These are phyloP conservation scores for Stomatorhinus ivindoensis DNA, from an alignment of 2,113 vertebrate genomes.

Conservation along the genomic window DNA sequence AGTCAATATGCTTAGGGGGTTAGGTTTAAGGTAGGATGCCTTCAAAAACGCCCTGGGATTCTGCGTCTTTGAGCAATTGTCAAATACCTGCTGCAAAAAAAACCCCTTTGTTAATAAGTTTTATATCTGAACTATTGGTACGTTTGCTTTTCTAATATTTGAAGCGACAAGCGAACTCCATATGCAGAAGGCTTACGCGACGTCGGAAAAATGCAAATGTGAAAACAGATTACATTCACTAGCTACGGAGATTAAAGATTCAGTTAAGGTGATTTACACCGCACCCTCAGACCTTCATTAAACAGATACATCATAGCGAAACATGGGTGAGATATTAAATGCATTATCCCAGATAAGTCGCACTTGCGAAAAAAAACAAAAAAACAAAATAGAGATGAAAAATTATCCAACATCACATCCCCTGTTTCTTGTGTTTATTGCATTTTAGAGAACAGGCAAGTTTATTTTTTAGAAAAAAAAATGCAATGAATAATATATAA, in stretches of 20 bases:
- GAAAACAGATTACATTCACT: background rate
- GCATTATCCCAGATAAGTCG: background rate
- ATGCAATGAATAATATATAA: background rate
- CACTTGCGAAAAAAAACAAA: background rate
- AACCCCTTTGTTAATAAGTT: background rate
- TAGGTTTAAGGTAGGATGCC: background rate
- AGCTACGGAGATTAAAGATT: background rate
- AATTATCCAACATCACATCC: background rate
- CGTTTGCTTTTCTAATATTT: background rate
- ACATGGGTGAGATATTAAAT: background rate
- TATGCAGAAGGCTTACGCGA: background rate
- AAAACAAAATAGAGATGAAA: conserved; percentile 10
- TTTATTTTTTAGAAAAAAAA: background rate
- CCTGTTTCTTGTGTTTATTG: background rate
- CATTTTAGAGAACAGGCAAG: background rate
- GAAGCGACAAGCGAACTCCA: background rate
- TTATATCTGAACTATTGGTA: background rate
- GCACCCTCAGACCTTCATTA: background rate
- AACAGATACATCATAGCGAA: background rate
- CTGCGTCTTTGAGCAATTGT: background rate
- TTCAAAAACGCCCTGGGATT: background rate
- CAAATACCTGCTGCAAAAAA: background rate
- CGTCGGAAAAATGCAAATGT: background rate
- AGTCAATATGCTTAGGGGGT: background rate
- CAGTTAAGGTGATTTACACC: background rate